These are phyloP conservation scores for Lamellibrachia columna DNA, from an alignment of 2,888 invertebrate species.

Conservation along the genomic window DNA sequence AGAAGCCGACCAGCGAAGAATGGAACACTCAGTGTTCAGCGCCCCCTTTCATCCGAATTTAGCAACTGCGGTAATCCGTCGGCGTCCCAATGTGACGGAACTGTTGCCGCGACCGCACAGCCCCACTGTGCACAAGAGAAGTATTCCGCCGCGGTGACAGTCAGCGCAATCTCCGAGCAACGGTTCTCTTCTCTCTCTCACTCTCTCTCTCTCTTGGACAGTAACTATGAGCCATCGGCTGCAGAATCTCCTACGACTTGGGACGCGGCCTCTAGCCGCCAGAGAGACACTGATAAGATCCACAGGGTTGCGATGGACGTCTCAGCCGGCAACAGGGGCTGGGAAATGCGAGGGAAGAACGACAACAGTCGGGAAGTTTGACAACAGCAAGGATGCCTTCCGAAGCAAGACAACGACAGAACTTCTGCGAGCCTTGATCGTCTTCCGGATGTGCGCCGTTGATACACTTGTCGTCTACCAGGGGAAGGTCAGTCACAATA, in stretches of 20 bases:
- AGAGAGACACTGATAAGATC: not conserved
- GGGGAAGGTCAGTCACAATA: constrained; percentile 43
- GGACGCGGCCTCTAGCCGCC: not conserved
- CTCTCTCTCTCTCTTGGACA: not conserved
- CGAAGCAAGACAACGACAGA: constrained; percentile 43
- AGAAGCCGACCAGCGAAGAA: not conserved
- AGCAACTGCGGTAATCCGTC: not conserved
- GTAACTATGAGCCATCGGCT: not conserved
- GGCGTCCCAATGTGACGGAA: not conserved
- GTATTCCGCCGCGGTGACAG: not conserved
- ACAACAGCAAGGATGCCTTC: constrained; percentile 42
- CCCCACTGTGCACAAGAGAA: not conserved
- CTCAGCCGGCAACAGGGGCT: not conserved
- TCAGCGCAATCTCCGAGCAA: not conserved
- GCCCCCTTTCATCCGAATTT: not conserved
- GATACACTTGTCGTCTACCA: constrained; percentile 49
- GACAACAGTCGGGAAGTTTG: constrained; percentile 25
- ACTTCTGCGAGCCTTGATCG: constrained; percentile 47
- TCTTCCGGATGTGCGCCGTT: constrained; percentile 51
- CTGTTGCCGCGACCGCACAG: not conserved
- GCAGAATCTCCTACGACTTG: not conserved
- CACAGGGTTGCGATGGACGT: not conserved
- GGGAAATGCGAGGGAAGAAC: not conserved
- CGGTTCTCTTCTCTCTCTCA: not conserved
- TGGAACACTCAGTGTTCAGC: not conserved